Evolutionary conservation across 2,888 invertebrate genomes (phyloP).

Genomic region (Amblyteles armatorius): DNA sequence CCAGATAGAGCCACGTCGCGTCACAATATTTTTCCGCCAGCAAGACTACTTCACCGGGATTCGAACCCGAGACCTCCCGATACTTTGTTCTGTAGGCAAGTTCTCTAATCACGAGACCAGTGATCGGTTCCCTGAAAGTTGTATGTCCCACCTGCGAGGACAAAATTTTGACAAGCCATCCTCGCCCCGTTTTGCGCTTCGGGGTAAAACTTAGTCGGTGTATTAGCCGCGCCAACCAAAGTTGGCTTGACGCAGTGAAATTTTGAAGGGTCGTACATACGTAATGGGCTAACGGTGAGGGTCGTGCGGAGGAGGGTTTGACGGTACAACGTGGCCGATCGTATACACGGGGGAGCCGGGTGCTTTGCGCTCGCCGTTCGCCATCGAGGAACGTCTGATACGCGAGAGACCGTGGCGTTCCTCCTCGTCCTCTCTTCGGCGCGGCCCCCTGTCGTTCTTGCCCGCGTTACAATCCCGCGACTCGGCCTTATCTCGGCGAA

Average conservation of each 20-base stretch:
- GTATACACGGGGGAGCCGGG: conserved; percentile 53
- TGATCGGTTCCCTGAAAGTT: too few relatives aligned
- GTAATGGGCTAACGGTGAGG: conserved; percentile 28
- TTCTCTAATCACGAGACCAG: too few relatives aligned
- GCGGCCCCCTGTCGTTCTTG: conserved; percentile 23
- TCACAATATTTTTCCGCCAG: too few relatives aligned
- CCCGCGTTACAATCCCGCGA: conserved; percentile 53
- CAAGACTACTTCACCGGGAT: too few relatives aligned
- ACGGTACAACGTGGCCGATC: conserved; percentile 34
- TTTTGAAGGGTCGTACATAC: conserved; percentile 26
- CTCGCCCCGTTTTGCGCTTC: too few relatives aligned
- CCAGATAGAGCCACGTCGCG: too few relatives aligned
- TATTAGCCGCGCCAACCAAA: neutral
- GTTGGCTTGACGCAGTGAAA: conserved; percentile 20
- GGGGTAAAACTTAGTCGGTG: too few relatives aligned
- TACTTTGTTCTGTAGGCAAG: too few relatives aligned
- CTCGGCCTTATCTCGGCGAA: conserved; percentile 75
- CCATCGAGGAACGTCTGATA: conserved; percentile 54
- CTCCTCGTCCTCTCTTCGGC: conserved; percentile 28
- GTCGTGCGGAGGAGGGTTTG: neutral
- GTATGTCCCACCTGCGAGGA: too few relatives aligned
- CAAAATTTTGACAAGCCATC: too few relatives aligned
- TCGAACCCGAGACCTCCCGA: too few relatives aligned
- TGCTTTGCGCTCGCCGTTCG: conserved; percentile 14
- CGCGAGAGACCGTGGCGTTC: conserved; percentile 53